These are phyloP conservation scores for Hippocampus mohnikei DNA, from an alignment of 2,113 vertebrate genomes.

Conservation along the genomic window DNA sequence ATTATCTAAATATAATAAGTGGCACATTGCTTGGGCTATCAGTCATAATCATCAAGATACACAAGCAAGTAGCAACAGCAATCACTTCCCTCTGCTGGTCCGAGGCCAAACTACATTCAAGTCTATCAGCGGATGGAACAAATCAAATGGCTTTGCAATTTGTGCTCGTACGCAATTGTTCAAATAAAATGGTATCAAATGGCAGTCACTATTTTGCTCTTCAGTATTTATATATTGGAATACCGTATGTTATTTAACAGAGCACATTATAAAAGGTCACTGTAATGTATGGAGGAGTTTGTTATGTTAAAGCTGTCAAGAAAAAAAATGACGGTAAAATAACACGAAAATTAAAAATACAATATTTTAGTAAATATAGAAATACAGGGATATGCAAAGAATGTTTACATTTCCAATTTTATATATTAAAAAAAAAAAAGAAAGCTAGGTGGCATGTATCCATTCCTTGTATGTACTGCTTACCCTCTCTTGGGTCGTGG, in stretches of 20 bases:
- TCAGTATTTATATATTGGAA: neutral
- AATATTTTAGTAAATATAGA: neutral
- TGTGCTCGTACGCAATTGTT: conserved; percentile 4
- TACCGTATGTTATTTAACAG: neutral
- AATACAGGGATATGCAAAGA: too few species aligned
- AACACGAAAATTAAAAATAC: neutral
- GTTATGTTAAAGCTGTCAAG: neutral
- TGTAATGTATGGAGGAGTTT: neutral
- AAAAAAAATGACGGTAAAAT: neutral
- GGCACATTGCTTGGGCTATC: conserved; percentile 70
- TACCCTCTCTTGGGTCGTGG: too few species aligned
- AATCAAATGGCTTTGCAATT: neutral
- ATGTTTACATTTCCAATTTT: too few species aligned
- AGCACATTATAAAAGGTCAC: neutral
- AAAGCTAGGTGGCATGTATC: too few species aligned
- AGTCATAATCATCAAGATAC: conserved; percentile 63
- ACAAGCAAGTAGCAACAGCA: conserved; percentile 47
- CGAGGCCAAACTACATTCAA: conserved; percentile 63
- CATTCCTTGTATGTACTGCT: too few species aligned
- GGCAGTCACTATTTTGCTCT: neutral
- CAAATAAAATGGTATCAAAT: neutral
- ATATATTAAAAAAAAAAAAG: too few species aligned
- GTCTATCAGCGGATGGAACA: neutral
- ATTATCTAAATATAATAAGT: conserved; percentile 76
- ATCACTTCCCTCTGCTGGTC: conserved; percentile 75